Base-by-base conservation (phyloP, 2,888 invertebrate genomes). In the Tenodera sinensis region DNA sequence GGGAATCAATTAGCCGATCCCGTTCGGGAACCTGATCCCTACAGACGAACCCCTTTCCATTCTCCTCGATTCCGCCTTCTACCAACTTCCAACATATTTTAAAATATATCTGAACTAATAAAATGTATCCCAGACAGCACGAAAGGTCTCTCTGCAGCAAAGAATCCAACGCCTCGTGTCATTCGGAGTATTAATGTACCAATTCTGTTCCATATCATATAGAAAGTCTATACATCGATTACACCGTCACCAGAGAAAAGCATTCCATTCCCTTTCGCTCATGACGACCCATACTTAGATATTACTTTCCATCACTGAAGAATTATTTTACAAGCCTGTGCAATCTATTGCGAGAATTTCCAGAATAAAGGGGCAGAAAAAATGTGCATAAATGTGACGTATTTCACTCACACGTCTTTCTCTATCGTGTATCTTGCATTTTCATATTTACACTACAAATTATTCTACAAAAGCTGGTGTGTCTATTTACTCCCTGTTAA, bases 1-100 rank as follows among this genome's bases (percentile, higher is more conserved):
- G 88, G 83, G 88, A 88, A 88, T 88, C 88, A 88, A 88, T 88
- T 88, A 88, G 84, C 84, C 88, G 85, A 88, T 88, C 84, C n/a
- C 15, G 54, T 47, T n/a, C 85, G 47, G 85, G 6, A 71, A 71
- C 54, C 47, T 85, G 47, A 47, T 34, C 34, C 84, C 84, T 28
- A 20, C 30, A 28, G 28, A 83, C 28, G 30, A 28, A 28, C 83
- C 83, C 83, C 83, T 83, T 28, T 83, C 83, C 83, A 83, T 30
- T 28, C 83, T 28, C 20, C 27, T 30, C 83, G 27, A 83, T 84
- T 30, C 87, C 87, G 28, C 81, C 71, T 83, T 87, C 30, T 25
- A 81, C 87, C 28, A 28, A 27, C 54, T 83, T 81, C 71, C 42
- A 42, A 88, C 34, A 34, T 87, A 82, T 87, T 86, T 87, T 83